Percentiles rank a stretch among this genome's conserved stretches.
Evolutionary conservation across 2,888 invertebrate genomes (phyloP).

Genomic region (Flabesymbios commensalis): DNA sequence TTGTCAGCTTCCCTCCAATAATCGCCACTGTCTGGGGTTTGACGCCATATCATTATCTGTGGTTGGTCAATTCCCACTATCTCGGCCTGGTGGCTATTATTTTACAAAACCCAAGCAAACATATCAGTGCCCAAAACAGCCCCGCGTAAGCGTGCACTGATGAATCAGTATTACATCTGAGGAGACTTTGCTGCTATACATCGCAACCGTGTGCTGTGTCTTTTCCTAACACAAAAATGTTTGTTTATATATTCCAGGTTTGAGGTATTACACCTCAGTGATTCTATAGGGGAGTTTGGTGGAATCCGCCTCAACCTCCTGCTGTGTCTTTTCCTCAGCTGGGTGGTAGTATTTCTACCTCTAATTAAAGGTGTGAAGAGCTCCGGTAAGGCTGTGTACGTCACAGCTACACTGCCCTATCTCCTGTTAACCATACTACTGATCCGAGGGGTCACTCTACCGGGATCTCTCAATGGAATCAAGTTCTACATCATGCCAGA

Average conservation of each 20-base stretch:
- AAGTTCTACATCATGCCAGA: constrained; percentile 51
- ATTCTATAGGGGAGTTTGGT: constrained; percentile 49
- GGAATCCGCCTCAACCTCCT: constrained; percentile 45
- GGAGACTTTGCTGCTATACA: no score
- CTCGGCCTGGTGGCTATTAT: no score
- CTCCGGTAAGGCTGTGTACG: constrained; percentile 53
- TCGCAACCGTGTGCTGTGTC: no score
- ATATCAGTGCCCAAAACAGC: no score
- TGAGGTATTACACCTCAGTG: constrained; percentile 11
- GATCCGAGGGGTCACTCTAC: constrained; percentile 43
- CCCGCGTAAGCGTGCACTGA: no score
- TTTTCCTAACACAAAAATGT: no score
- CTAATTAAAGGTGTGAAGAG: constrained; percentile 55
- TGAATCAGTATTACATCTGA: no score
- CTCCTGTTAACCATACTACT: constrained; percentile 48
- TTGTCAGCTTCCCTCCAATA: no score
- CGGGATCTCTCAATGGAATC: constrained; percentile 46
- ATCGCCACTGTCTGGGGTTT: no score
- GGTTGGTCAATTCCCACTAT: no score
- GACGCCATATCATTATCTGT: no score
- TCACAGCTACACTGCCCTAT: constrained; percentile 53
- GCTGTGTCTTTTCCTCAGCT: constrained; percentile 46
- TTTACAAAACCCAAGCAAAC: no score
- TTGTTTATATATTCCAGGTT: not conserved
- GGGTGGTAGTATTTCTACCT: constrained; percentile 53